phyloP scores from a whole-genome alignment of 2,113 vertebrate genomes.

The Lagopus leucura region DNA sequence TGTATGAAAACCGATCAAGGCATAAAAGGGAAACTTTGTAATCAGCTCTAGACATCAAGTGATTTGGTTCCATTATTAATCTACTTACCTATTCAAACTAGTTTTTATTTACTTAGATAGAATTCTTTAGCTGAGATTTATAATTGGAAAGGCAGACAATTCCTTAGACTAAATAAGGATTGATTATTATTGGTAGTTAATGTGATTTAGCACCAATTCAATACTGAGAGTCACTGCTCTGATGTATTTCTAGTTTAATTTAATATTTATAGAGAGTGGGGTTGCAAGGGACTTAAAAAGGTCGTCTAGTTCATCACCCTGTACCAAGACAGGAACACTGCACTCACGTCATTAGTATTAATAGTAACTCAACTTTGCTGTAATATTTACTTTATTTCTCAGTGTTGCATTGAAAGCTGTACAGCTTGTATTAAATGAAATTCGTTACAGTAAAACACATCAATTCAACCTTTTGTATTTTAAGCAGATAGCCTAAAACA shows the following conservation, averaged over 20 bases:
- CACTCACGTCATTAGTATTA: neutral
- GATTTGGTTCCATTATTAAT: neutral
- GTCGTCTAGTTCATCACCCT: neutral
- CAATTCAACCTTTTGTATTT: neutral
- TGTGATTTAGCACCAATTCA: slow-evolving; percentile 41
- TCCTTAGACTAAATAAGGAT: slow-evolving; percentile 33
- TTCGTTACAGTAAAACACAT: neutral
- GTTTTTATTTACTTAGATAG: slow-evolving; percentile 8
- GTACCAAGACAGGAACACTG: neutral
- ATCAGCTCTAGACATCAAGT: neutral
- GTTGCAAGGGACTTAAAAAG: neutral
- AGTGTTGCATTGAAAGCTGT: neutral
- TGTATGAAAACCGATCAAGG: neutral
- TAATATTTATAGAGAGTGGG: slow-evolving; percentile 19
- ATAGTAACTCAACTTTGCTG: neutral
- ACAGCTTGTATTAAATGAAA: neutral
- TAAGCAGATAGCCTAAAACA: neutral
- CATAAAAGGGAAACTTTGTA: neutral
- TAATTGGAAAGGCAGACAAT: neutral
- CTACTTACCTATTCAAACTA: slow-evolving; percentile 6
- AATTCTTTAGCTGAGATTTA: slow-evolving; percentile 6
- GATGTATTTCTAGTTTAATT: slow-evolving; percentile 38
- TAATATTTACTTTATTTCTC: slow-evolving; percentile 21
- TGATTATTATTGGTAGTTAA: slow-evolving; percentile 55
- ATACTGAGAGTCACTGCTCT: neutral